These are phyloP conservation scores for Patella caerulea DNA, from an alignment of 2,888 invertebrate genomes.

Conservation along the genomic window DNA sequence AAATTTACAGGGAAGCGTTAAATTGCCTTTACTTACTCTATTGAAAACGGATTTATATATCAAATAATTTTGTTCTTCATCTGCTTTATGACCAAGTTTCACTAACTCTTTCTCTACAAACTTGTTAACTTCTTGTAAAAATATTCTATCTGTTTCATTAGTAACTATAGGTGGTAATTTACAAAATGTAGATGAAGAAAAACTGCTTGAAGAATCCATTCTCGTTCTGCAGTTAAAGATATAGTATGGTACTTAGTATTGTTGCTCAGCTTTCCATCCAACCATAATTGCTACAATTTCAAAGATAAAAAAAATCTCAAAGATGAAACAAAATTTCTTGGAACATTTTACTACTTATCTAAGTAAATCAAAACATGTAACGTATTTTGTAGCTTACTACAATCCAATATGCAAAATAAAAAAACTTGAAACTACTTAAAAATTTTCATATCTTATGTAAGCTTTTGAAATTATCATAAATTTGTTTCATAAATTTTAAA, in stretches of 20 bases:
- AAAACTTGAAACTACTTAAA: no score
- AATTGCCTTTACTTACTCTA: conserved; percentile 50
- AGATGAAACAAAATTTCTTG: no score
- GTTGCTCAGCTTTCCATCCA: background rate
- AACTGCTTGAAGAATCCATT: conserved; percentile 36
- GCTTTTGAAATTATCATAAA: no score
- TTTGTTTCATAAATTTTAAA: no score
- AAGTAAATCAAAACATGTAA: no score
- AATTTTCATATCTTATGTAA: no score
- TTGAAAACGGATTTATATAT: conserved; percentile 67
- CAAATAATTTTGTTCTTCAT: conserved; percentile 64
- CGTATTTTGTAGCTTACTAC: no score
- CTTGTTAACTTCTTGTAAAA: conserved; percentile 57
- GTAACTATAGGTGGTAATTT: conserved; percentile 68
- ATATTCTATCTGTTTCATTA: conserved; percentile 59
- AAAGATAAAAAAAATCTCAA: no score
- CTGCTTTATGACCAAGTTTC: conserved; percentile 47
- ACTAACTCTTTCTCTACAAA: conserved; percentile 62
- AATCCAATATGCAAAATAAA: no score
- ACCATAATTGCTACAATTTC: background rate
- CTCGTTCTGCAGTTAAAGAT: background rate
- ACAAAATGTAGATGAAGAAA: conserved; percentile 44
- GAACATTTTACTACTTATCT: no score
- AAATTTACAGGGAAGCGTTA: no score
- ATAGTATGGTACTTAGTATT: background rate